Evolutionary conservation across 2,113 vertebrate genomes (phyloP).

Genomic region (Rhinichthys klamathensis): DNA sequence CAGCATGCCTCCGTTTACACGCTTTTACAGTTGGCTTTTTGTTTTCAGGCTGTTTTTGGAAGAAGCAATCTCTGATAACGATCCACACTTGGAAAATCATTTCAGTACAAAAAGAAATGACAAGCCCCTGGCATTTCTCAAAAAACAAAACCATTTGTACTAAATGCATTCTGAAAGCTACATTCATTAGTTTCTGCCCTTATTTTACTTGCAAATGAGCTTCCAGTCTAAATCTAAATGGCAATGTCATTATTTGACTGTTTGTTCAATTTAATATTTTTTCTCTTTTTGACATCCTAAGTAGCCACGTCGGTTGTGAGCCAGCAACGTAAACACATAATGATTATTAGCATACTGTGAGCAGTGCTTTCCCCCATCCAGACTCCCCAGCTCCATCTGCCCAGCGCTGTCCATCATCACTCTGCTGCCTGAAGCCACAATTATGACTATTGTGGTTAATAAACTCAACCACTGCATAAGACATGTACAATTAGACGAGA

Average conservation of each 20-base stretch:
- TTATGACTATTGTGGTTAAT: constrained; percentile 71
- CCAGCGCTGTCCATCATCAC: constrained; percentile 60
- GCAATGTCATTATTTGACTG: constrained; percentile 45
- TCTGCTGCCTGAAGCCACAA: constrained; percentile 65
- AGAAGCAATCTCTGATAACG: constrained; percentile 26
- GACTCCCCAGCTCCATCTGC: constrained; percentile 31
- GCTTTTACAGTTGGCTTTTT: constrained; percentile 23
- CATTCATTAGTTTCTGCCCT: constrained; percentile 65
- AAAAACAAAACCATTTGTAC: constrained; percentile 35
- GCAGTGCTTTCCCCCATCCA: not conserved
- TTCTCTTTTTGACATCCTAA: constrained; percentile 46
- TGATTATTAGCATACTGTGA: constrained; percentile 13
- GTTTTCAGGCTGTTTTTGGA: constrained; percentile 31
- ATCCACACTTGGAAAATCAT: constrained; percentile 36
- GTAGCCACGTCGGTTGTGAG: not conserved
- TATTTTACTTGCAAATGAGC: constrained; percentile 67
- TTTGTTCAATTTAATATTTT: constrained; percentile 43
- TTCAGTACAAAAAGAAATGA: constrained; percentile 10
- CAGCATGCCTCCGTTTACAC: not conserved
- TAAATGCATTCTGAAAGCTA: constrained; percentile 44
- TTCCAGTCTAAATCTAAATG: constrained; percentile 46
- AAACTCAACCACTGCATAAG: constrained; percentile 65
- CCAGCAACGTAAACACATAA: constrained; percentile 18
- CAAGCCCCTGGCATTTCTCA: not conserved
- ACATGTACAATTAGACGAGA: constrained; percentile 70